Conservation (phyloP, 2,888 invertebrate genomes). For the Pyrgus malvae region DNA sequence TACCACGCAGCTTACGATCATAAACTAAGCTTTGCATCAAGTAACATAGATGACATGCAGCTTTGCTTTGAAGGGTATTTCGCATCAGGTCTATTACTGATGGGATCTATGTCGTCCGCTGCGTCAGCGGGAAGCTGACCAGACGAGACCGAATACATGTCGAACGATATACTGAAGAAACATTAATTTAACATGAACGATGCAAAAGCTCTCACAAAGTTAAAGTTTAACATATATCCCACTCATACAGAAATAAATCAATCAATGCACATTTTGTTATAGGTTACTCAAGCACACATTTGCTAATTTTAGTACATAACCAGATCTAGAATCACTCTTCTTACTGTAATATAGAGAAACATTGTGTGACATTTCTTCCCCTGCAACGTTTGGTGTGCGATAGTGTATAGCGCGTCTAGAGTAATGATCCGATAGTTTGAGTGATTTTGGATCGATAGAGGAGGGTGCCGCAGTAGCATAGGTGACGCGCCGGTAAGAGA, state of each 20-base stretch:
- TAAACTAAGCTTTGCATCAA: conserved; percentile 79
- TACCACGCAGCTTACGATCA: conserved; percentile 78
- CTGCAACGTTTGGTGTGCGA: conserved; percentile 28
- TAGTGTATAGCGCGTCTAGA: conserved; percentile 18
- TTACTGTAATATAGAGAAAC: conserved; percentile 28
- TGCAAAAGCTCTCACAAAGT: conserved; percentile 52
- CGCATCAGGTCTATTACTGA: conserved; percentile 71
- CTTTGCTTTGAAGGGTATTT: conserved; percentile 77
- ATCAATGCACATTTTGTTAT: conserved; percentile 72
- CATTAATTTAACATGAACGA: conserved; percentile 35
- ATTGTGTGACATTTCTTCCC: conserved; percentile 23
- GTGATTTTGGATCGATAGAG: conserved; percentile 59
- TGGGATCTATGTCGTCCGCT: conserved; percentile 74
- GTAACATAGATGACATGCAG: conserved; percentile 79
- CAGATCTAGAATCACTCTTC: conserved; percentile 59
- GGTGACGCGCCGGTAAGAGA: conserved; percentile 81
- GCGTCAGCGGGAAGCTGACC: conserved; percentile 31
- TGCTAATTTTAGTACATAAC: conserved; percentile 52
- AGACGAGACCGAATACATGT: conserved; percentile 31
- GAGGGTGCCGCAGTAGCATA: conserved; percentile 75
- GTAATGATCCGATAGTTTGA: conserved; percentile 37
- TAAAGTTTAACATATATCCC: conserved; percentile 71
- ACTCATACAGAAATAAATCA: conserved; percentile 70
- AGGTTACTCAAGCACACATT: conserved; percentile 78
- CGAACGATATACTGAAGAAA: conserved; percentile 36